Percentiles rank a stretch among this genome's conserved stretches.
Conservation (phyloP, 2,888 invertebrate genomes). For the Noctua janthina region DNA sequence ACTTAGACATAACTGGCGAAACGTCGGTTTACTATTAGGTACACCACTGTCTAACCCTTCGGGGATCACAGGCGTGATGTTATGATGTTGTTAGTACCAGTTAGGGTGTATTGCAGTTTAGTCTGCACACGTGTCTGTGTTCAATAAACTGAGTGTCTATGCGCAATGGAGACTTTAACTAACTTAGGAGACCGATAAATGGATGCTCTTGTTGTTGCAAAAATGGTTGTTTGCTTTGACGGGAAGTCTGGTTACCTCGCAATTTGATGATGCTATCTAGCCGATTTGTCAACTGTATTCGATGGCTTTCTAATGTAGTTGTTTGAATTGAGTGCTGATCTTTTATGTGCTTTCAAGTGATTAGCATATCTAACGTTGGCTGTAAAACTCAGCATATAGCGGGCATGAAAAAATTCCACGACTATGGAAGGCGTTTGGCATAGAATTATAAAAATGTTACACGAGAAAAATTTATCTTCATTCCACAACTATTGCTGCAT, state of each 20-base stretch:
- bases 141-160: not conserved
- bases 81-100: not conserved
- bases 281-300: not conserved
- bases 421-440: not conserved
- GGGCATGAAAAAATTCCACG: no score
- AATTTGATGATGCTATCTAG: not conserved
- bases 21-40: no score
- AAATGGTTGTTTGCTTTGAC: not conserved
- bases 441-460: no score
- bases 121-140: slow-evolving; percentile 3
- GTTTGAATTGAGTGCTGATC: not conserved
- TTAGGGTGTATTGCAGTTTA: slow-evolving; percentile 5
- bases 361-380: no score
- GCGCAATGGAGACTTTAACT: slow-evolving; percentile 17
- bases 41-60: not conserved
- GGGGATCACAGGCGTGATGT: not conserved
- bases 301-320: not conserved
- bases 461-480: no score
- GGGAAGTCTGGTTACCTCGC: not conserved
- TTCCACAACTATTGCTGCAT: no score
- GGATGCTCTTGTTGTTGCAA: not conserved
- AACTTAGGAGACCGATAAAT: slow-evolving; percentile 1
- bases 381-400: no score
- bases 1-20: not conserved
- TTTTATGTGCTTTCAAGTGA: no score